A percentile compares a stretch with the other conserved stretches of the same genome.
These are phyloP conservation scores for Progne subis DNA, from an alignment of 2,113 vertebrate species.

Conservation along the genomic window DNA sequence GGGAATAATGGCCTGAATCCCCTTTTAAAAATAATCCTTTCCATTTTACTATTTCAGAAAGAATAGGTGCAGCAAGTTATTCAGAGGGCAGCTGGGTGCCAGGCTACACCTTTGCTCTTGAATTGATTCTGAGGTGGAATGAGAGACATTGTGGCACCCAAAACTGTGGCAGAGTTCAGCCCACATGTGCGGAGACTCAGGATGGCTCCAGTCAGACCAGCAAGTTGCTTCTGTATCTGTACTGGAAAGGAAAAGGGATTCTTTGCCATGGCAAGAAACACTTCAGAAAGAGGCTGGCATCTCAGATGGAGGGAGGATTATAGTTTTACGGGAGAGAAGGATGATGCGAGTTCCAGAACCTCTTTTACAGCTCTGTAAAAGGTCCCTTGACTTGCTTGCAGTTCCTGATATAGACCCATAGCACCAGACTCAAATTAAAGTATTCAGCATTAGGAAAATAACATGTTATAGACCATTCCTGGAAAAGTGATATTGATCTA, in stretches of 20 bases:
- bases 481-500: background rate
- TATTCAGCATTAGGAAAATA: background rate
- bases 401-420: background rate
- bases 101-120: background rate
- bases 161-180: background rate
- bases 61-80: background rate
- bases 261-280: background rate
- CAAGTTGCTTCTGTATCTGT: background rate
- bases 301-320: background rate
- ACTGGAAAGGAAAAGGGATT: background rate
- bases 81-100: background rate
- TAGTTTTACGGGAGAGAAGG: background rate
- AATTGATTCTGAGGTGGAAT: accelerated
- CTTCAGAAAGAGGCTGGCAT: background rate
- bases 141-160: background rate
- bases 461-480: background rate
- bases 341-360: background rate
- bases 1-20: background rate
- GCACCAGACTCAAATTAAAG: background rate
- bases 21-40: background rate
- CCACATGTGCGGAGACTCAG: background rate
- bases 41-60: background rate
- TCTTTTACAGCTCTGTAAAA: background rate
- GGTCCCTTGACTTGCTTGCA: background rate
- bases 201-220: background rate